These are phyloP conservation scores for Aporophyla nigra DNA, from an alignment of 2,888 invertebrate genomes.

Conservation along the genomic window DNA sequence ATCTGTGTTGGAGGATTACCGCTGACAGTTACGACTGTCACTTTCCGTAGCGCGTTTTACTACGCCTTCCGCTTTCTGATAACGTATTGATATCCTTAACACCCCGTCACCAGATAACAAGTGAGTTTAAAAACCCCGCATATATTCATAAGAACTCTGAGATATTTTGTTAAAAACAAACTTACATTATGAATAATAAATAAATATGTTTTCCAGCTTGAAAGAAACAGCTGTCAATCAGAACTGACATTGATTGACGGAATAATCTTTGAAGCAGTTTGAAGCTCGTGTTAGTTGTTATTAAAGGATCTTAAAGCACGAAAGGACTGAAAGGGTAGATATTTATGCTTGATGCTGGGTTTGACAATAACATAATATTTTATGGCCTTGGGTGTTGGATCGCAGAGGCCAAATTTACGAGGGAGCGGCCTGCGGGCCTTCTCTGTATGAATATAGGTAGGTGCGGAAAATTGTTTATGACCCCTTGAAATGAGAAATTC, in stretches of 20 bases:
- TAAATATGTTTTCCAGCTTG: conserved; percentile 54
- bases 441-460: conserved; percentile 74
- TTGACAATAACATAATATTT: conserved; percentile 80
- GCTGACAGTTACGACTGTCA: conserved; percentile 22
- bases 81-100: conserved; percentile 73
- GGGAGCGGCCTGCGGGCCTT: conserved; percentile 70
- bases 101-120: background rate
- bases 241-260: conserved; percentile 17
- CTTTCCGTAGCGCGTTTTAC: conserved; percentile 64
- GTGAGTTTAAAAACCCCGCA: conserved; percentile 22
- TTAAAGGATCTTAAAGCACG: conserved; percentile 52
- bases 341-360: conserved; percentile 61
- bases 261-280: conserved; percentile 23
- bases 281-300: conserved; percentile 27
- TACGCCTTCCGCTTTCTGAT: conserved; percentile 69
- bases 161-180: conserved; percentile 57
- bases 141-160: conserved; percentile 49
- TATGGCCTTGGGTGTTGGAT: conserved; percentile 74
- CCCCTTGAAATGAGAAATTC: conserved; percentile 70
- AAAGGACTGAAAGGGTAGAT: conserved; percentile 55
- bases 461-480: conserved; percentile 77
- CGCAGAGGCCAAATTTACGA: conserved; percentile 75
- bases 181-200: conserved; percentile 55
- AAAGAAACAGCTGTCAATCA: conserved; percentile 29
- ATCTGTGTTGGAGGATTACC: no score